phyloP scores from a whole-genome alignment of 2,797 vertebrate species.

The Glossophaga mutica region DNA sequence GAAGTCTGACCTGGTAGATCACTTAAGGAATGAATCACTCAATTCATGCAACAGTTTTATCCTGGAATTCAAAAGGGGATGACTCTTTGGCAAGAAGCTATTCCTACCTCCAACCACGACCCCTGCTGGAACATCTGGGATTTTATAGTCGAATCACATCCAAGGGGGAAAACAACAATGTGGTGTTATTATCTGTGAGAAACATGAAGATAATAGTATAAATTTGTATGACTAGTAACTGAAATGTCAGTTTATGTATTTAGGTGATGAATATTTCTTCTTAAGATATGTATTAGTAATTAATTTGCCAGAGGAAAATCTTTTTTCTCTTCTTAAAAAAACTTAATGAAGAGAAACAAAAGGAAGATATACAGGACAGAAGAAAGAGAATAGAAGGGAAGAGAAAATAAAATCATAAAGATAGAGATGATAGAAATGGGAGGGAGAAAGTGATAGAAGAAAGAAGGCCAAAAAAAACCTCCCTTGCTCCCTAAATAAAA shows the following conservation, averaged over 20 bases:
- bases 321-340: not conserved
- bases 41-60: not conserved
- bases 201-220: constrained; percentile 17
- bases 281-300: not conserved
- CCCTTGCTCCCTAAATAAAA: not conserved
- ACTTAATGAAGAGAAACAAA: not conserved
- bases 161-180: not conserved
- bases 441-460: not conserved
- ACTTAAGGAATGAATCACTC: not conserved
- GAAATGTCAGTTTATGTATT: not conserved
- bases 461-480: not conserved
- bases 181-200: constrained; percentile 43
- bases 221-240: not conserved
- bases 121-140: not conserved
- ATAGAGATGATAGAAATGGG: not conserved
- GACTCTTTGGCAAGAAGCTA: not conserved
- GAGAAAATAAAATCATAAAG: not conserved
- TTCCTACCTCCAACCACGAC: not conserved
- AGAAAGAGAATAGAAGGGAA: not conserved
- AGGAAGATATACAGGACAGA: not conserved
- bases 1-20: constrained; percentile 32
- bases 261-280: not conserved
- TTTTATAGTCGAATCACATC: constrained; percentile 15
- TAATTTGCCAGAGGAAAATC: not conserved
- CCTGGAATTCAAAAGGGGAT: not conserved